Evolutionary conservation across 2,797 vertebrate genomes (phyloP).

Genomic region (Sebastes nivosus): DNA sequence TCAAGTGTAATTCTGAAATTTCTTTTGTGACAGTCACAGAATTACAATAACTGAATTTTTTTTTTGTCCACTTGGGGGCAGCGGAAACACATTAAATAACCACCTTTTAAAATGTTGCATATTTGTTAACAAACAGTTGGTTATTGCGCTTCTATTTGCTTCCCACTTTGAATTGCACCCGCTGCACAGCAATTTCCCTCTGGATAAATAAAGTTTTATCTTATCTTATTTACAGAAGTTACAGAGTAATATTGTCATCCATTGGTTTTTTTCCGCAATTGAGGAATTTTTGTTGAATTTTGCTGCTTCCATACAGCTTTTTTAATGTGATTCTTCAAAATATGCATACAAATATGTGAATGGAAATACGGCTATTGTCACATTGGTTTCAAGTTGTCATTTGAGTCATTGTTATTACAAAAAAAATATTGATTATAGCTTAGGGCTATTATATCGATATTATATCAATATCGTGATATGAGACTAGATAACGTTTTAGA

Average conservation of each 20-base stretch:
- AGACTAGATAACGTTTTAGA: too few relatives aligned
- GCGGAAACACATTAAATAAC: not conserved
- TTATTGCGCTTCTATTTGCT: not conserved
- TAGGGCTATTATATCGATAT: too few relatives aligned
- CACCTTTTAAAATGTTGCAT: not conserved
- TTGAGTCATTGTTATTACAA: too few relatives aligned
- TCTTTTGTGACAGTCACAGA: constrained; percentile 19
- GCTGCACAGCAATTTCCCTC: not conserved
- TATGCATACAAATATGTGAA: too few relatives aligned
- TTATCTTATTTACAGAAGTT: not conserved
- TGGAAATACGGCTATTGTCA: too few relatives aligned
- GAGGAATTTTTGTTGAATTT: too few relatives aligned
- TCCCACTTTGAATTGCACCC: not conserved
- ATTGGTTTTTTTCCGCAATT: too few relatives aligned
- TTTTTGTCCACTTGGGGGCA: not conserved
- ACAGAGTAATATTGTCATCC: not conserved
- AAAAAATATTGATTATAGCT: too few relatives aligned
- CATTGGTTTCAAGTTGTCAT: too few relatives aligned
- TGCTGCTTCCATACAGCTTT: too few relatives aligned
- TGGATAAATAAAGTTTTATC: not conserved
- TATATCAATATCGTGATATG: too few relatives aligned
- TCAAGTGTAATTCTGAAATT: not conserved
- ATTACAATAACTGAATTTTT: not conserved
- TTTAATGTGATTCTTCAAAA: too few relatives aligned
- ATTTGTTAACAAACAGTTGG: not conserved